Conservation (phyloP, 1,140 invertebrate genomes). For the Bilobella aurantiaca region DNA sequence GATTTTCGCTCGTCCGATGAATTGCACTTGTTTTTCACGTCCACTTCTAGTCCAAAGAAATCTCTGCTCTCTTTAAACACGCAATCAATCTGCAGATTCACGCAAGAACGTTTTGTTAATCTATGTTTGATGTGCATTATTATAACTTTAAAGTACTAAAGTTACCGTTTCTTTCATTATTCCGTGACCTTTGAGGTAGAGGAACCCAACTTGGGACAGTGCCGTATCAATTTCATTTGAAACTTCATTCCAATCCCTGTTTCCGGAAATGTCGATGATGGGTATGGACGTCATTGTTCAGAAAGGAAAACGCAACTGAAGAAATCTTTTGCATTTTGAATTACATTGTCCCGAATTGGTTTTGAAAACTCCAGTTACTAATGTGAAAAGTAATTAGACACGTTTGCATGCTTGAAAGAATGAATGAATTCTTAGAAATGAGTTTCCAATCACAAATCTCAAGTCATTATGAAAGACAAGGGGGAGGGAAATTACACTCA, state of each 20-base stretch:
- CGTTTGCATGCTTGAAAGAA: too few species aligned
- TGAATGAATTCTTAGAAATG: too few species aligned
- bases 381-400: too few species aligned
- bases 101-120: background rate
- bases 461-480: too few species aligned
- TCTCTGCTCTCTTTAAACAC: slow-evolving; percentile 22
- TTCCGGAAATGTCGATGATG: background rate
- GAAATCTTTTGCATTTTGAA: background rate
- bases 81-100: slow-evolving; percentile 14
- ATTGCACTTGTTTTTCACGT: slow-evolving; percentile 12
- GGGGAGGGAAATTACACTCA: too few species aligned
- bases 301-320: background rate
- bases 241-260: background rate
- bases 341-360: background rate
- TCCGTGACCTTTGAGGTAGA: slow-evolving; percentile 22
- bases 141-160: background rate
- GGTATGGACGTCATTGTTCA: background rate
- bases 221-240: slow-evolving; percentile 17
- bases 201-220: slow-evolving; percentile 21
- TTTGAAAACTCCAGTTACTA: background rate
- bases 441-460: too few species aligned
- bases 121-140: background rate
- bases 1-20: background rate
- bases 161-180: slow-evolving; percentile 14
- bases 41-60: slow-evolving; percentile 23